A percentile compares a stretch with the other conserved stretches of the same genome.
Conservation (phyloP, 2,113 vertebrate species). For the Hippocampus guttulatus region DNA sequence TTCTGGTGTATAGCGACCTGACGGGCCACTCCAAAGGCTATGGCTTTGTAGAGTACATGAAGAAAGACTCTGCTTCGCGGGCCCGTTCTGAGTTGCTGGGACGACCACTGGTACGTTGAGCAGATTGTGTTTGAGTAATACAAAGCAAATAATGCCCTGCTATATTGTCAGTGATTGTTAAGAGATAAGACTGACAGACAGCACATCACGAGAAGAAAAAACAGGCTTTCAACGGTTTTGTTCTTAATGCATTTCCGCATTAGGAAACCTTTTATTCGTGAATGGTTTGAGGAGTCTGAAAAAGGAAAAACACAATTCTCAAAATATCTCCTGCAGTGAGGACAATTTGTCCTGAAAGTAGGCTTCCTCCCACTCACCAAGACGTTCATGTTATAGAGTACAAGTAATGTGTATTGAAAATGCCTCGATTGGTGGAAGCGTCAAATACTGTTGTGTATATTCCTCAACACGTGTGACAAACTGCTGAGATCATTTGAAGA, state of each 20-base stretch:
- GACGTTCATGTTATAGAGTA: background rate
- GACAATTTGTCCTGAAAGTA: background rate
- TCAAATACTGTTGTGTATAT: background rate
- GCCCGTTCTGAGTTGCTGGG: slow-evolving; percentile 90
- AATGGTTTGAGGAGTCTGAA: background rate
- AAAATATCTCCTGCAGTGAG: background rate
- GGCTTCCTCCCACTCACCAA: background rate
- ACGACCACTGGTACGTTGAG: slow-evolving; percentile 67
- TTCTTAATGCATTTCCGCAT: background rate
- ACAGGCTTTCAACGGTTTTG: background rate
- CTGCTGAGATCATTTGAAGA: background rate
- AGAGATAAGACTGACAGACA: background rate
- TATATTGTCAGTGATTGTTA: background rate
- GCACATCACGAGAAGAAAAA: background rate
- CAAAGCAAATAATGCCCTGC: background rate
- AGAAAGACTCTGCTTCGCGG: slow-evolving; percentile 94
- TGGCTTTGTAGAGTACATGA: slow-evolving; percentile 98
- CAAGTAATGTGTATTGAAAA: background rate
- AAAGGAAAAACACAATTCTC: background rate
- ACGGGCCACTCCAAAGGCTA: slow-evolving; percentile 94
- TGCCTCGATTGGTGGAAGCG: background rate
- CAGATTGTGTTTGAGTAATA: background rate
- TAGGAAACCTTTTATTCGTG: slow-evolving; percentile 8
- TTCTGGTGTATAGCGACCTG: slow-evolving; percentile 89
- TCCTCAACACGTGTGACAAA: background rate